A percentile compares a stretch with the other conserved stretches of the same genome.
These are phyloP conservation scores for Acinonyx jubatus DNA, from an alignment of 2,113 vertebrate species.

Conservation along the genomic window DNA sequence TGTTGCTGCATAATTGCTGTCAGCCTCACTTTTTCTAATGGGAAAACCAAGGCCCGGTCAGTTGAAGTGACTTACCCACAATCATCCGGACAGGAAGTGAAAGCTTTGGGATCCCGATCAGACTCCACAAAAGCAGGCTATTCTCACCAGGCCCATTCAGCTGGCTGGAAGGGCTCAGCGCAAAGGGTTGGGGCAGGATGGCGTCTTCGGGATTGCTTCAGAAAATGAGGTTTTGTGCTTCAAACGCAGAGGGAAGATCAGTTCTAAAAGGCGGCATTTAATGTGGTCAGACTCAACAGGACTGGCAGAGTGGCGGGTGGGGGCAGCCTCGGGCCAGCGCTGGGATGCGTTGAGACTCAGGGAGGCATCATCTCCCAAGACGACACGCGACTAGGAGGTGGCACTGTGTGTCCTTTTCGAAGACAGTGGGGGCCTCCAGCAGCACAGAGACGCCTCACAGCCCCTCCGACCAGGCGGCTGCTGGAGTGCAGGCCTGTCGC, in stretches of 20 bases:
- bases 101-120: not conserved
- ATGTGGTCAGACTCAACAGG: not conserved
- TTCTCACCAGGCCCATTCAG: not conserved
- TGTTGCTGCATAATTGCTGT: not conserved
- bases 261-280: not conserved
- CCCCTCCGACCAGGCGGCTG: not conserved
- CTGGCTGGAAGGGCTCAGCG: not conserved
- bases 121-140: not conserved
- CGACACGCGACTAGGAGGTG: accelerated
- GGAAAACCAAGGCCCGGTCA: not conserved
- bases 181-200: not conserved
- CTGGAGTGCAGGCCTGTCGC: not conserved
- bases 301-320: not conserved
- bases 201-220: accelerated
- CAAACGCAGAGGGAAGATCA: not conserved
- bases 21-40: not conserved
- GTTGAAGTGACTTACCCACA: not conserved
- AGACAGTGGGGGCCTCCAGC: accelerated
- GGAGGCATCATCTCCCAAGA: not conserved
- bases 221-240: not conserved
- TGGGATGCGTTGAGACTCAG: not conserved
- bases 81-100: not conserved
- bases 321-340: not conserved
- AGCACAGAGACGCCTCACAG: accelerated
- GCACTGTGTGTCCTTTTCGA: no score